Evolutionary conservation across 2,113 vertebrate species (phyloP).

Genomic region (Oreochromis aureus): DNA sequence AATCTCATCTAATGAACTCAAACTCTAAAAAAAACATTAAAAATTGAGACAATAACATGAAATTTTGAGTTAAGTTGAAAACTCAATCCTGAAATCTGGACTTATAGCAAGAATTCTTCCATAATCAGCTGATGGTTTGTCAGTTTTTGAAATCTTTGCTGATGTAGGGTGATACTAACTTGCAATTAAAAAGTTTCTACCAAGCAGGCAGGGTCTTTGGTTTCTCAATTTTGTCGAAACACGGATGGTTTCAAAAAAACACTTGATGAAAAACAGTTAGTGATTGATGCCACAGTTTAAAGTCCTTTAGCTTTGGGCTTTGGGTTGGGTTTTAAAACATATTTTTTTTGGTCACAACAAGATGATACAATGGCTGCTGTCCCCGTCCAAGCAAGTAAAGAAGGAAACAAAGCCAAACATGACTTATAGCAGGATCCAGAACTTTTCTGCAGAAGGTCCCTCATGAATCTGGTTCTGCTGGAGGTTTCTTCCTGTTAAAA

Average conservation of each 20-base stretch:
- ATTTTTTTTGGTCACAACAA: background rate
- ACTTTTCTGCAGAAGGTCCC: background rate
- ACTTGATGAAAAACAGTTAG: background rate
- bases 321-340: background rate
- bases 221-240: background rate
- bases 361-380: background rate
- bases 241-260: background rate
- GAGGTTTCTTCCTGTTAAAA: background rate
- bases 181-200: background rate
- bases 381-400: background rate
- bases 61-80: background rate
- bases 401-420: background rate
- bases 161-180: background rate
- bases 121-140: background rate
- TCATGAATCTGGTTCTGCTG: background rate
- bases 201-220: background rate
- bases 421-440: background rate
- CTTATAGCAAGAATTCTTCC: background rate
- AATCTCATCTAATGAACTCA: background rate
- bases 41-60: background rate
- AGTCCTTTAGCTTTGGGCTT: background rate
- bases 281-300: background rate
- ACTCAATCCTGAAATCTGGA: background rate
- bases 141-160: background rate
- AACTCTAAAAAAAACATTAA: background rate